Base-by-base conservation (phyloP, 1,140 invertebrate genomes). In the Scaptomyza hsui region DNA sequence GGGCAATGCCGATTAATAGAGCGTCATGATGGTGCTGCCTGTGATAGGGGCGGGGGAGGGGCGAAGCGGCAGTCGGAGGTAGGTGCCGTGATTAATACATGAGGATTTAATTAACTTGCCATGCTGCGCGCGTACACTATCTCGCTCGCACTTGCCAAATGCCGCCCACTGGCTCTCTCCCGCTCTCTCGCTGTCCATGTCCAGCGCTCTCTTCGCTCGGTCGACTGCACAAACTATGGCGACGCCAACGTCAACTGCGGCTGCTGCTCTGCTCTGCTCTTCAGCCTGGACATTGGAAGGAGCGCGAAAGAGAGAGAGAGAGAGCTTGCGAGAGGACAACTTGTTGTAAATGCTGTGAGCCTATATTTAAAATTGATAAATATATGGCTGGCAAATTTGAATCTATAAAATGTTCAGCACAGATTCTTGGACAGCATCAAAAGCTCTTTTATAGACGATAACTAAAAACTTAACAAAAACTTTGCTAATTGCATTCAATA, bases 81-180 rank as follows among this genome's bases (percentile, higher is more conserved):
- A 85, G 79, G 83, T 86, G 71, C 85, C 64, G 80, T 89, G 85
- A 89, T 89, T 89, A 88, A 85, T 89, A 85, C 85, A 89, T 89
- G 80, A 89, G 79, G 76, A 89, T 85, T 89, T 89, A 89, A 89
- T 85, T 89, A 89, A 85, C 85, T 89, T 82, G 75, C 82, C 62
- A 65, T 82, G 65, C 59, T 74, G 71, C 45, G 44, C 56, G 59
- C 63, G n/a, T 60, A 73, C 65, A 32, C 72, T 76, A 42, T 85
- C 80, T 85, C 81, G 39, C 51, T 81, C 70, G 55, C 77, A 67
- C 81, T 64, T 19, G 9, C 44, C 29, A 32, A 19, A 26, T n/a
- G 37, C 39, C 47, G 19, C 47, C 9, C 26, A 42, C 49, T 49
- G 21, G 32, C 57, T 41, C 49, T 63, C 62, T 47, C 49, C 15